Percentiles rank a stretch among this genome's conserved stretches.
phyloP scores from a whole-genome alignment of 1,140 invertebrate species.

The Kradibia gibbosae region DNA sequence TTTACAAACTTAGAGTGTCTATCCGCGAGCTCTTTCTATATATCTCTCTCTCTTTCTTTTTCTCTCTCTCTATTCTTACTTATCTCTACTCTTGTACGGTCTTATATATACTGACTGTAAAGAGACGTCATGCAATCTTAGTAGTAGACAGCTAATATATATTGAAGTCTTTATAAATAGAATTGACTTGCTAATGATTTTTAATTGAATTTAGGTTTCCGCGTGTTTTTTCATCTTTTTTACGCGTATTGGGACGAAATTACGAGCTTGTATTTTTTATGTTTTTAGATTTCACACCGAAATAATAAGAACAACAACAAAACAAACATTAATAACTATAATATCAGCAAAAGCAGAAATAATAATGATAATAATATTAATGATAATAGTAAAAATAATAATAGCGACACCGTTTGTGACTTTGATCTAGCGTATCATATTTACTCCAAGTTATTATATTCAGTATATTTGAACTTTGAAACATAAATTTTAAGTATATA shows the following conservation, averaged over 20 bases:
- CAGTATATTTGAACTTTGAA: neutral
- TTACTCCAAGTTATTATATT: neutral
- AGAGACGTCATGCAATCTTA: constrained; percentile 13
- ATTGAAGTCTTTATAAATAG: constrained; percentile 11
- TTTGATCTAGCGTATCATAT: neutral
- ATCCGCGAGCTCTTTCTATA: neutral
- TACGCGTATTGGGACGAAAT: too few species aligned
- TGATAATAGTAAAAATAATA: neutral
- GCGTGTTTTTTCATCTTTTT: neutral
- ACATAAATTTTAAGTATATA: neutral
- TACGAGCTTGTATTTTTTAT: constrained; percentile 1
- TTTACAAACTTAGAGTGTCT: neutral
- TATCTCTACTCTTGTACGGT: too few species aligned
- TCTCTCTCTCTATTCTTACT: neutral
- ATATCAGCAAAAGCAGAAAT: neutral
- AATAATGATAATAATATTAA: neutral
- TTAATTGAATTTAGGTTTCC: neutral
- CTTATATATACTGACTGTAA: neutral
- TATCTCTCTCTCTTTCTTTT: neutral
- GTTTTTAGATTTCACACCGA: neutral
- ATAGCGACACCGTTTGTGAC: neutral
- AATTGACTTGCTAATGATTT: constrained; percentile 26
- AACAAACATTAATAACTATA: neutral
- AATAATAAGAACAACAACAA: neutral
- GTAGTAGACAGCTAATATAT: neutral